Evolutionary conservation across 1,140 invertebrate species (phyloP), one percentile per base, ranked within the genome.

Genomic region (Armadillidium nasatum): DNA sequence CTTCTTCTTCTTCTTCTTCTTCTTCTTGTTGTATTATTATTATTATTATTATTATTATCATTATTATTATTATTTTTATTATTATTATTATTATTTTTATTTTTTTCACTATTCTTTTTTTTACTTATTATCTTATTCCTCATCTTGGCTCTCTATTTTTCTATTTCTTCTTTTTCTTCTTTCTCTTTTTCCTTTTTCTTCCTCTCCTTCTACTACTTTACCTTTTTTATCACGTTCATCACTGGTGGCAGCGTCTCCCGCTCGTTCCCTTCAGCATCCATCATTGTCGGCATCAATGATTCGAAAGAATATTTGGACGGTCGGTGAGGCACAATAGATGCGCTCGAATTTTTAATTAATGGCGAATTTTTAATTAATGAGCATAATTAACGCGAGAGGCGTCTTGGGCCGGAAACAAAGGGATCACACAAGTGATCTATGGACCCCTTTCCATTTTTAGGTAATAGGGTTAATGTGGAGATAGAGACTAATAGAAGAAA

Each of bases 311-410:
- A 60, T 60, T 60, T 60, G 50, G 50, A 60, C 50, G 50, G 50
- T 60, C 50, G 50, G 50, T 60, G 50, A 60, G 50, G 50, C 50
- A 60, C 50, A 60, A 60, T 60, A 60, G 50, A 60, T 60, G 50
- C 50, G 50, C 50, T 60, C 50, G 50, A 60, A 60, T 60, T 60
- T 60, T 60, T 60, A 60, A 60, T 60, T 60, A 60, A 60, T 60
- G 50, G 50, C 50, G 50, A 60, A 60, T 60, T 60, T 60, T 60
- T 60, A 60, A 60, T 60, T 60, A 60, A 60, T 60, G 50, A 60
- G 50, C 19, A 60, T 60, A 60, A 60, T 60, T 60, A 60, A 60
- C 50, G 50, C 50, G 50, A 60, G 19, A 60, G 50, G 50, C 50
- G 50, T 60, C 50, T 60, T 60, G 7, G 50, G 50, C 50, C 50